phyloP scores from a whole-genome alignment of 2,113 vertebrate genomes.

The Martes martes region DNA sequence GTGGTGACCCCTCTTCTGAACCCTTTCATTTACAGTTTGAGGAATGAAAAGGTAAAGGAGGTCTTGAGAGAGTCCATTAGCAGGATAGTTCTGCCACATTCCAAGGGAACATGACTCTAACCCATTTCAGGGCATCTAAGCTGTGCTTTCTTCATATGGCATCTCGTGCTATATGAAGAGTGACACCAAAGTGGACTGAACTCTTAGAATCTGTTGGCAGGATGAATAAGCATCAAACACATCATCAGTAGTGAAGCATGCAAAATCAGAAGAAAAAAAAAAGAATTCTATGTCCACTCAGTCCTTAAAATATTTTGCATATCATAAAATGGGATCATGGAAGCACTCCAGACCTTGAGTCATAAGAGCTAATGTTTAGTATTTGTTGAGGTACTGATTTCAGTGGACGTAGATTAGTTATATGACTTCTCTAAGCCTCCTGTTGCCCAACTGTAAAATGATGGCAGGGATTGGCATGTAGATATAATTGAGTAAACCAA shows the following conservation, averaged over 20 bases:
- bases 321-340: background rate
- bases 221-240: background rate
- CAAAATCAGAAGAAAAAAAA: background rate
- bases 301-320: background rate
- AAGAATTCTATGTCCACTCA: background rate
- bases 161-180: background rate
- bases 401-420: background rate
- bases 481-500: background rate
- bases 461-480: background rate
- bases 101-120: background rate
- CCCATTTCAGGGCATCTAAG: background rate
- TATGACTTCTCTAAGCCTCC: background rate
- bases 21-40: slow-evolving; percentile 16
- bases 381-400: background rate
- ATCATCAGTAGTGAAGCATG: background rate
- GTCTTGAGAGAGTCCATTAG: background rate
- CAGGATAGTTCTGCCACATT: background rate
- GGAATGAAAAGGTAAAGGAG: slow-evolving; percentile 40
- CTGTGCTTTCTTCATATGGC: background rate
- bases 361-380: background rate
- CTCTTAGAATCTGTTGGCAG: background rate
- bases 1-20: slow-evolving; percentile 23
- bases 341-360: background rate
- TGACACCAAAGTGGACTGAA: background rate
- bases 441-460: background rate